A percentile compares a stretch with the other conserved stretches of the same genome.
These are phyloP conservation scores for Penaeus vannamei DNA, from an alignment of 1,140 invertebrate species.

Conservation along the genomic window DNA sequence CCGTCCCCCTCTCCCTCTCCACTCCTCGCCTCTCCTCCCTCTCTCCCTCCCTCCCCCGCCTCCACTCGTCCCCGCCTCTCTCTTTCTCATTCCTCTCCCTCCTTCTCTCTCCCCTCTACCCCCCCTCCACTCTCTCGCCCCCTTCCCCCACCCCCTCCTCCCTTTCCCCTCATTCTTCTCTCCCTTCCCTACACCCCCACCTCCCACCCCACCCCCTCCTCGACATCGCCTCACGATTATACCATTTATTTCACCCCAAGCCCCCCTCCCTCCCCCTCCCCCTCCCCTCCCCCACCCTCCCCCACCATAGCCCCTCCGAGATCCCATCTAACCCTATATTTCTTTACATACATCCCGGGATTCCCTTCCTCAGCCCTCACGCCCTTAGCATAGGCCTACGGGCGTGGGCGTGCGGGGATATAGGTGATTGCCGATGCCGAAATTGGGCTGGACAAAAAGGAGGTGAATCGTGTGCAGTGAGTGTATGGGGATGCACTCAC, in stretches of 20 bases:
- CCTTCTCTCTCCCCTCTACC: background rate
- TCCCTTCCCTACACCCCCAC: background rate
- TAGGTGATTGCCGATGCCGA: too few species aligned
- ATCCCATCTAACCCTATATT: too few species aligned
- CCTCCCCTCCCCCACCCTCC: too few species aligned
- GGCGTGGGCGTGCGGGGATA: too few species aligned
- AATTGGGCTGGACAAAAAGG: too few species aligned
- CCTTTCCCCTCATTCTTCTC: background rate
- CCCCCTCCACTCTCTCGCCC: slow-evolving; percentile 8
- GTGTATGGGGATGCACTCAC: too few species aligned
- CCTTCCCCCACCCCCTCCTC: background rate
- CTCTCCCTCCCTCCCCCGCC: background rate
- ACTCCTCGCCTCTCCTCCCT: slow-evolving; percentile 27
- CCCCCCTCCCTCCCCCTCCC: slow-evolving; percentile 18
- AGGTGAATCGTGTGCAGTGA: too few species aligned
- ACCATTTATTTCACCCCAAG: background rate
- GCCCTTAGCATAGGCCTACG: too few species aligned
- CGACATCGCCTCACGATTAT: too few species aligned
- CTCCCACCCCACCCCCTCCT: background rate
- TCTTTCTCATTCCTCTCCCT: background rate
- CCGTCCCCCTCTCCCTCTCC: background rate
- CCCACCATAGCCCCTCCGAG: too few species aligned
- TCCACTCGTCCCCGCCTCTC: background rate
- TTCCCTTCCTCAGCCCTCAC: too few species aligned
- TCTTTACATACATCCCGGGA: too few species aligned